Evolutionary conservation across 2,888 invertebrate species (phyloP), one percentile per base, ranked within the genome.

Genomic region (Drosophila mettleri): DNA sequence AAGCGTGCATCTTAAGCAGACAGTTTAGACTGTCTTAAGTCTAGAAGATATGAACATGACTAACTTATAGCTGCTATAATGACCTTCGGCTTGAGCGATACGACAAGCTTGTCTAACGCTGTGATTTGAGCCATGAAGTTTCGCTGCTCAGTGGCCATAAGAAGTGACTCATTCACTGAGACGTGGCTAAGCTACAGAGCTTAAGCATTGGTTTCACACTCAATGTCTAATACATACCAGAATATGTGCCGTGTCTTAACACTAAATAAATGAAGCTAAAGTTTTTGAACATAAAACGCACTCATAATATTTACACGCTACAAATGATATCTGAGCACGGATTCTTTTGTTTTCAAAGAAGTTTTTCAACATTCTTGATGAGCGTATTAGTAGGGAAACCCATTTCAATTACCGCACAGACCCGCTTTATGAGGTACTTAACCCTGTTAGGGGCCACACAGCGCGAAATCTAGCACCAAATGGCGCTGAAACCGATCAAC

Each of bases 391-490:
- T 57, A 48, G 43, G 22, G 48, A 60, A 48, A 66, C 54, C 43
- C 29, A 70, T 80, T 80, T 66, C 80, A 76, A 71, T 76, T 74
- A 67, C 54, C 63, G 10, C 52, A n/a, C n/a, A 60, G 59, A 60
- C 49, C 64, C 49, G 43, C 20, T 73, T 74, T 74, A 77, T 64
- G 74, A 27, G 74, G 69, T 48, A 74, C 78, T 75, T 75, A 78
- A 62, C 54, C 57, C 72, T 18, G 52, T 16, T 22, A 69, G 43
- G 59, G 59, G 49, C 49, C 76, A 76, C 75, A 76, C 75, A 76
- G 73, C 69, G 78, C 78, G 78, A 76, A 76, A 72, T 60, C 74
- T 75, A 54, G 69, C 75, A 75, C 74, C 78, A 65, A 64, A 64
- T 67, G 67, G 66, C 66, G 52, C 59, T 24, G 51, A 16, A 69